Conservation (phyloP, 2,888 invertebrate genomes). For the Dasypolia templi region DNA sequence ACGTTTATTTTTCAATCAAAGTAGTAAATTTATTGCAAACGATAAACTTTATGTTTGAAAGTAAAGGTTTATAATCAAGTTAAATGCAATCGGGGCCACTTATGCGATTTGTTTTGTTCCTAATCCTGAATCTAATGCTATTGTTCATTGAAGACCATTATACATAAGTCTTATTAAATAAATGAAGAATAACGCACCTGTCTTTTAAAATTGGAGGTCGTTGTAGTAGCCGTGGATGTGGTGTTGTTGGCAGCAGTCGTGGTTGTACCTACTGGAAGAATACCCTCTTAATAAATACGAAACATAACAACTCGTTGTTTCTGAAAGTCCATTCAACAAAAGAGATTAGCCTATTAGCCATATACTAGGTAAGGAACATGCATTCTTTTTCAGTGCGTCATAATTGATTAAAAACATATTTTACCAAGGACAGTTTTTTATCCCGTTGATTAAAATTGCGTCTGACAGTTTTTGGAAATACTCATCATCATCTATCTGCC, state of each 20-base stretch:
- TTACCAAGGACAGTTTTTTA: no score
- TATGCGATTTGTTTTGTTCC: no score
- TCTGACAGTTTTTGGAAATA: background rate
- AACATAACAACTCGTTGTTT: background rate
- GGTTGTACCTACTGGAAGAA: conserved; percentile 84
- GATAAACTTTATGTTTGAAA: no score
- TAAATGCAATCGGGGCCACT: no score
- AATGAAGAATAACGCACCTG: conserved; percentile 77
- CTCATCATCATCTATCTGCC: no score
- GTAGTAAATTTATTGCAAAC: no score
- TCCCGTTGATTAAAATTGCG: background rate
- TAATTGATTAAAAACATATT: background rate
- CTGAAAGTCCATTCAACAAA: conserved; percentile 30
- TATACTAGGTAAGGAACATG: background rate
- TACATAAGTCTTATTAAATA: conserved; percentile 57
- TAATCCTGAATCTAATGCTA: no score
- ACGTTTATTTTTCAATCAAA: no score
- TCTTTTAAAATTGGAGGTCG: conserved; percentile 89
- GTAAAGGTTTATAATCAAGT: no score
- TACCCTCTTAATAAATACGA: conserved; percentile 1
- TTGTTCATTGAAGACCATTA: no score
- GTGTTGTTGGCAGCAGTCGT: conserved; percentile 87
- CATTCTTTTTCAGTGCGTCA: background rate
- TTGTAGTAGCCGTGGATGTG: conserved; percentile 85
- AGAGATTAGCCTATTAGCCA: background rate